These are phyloP conservation scores for Drosophila busckii DNA, from an alignment of 1,140 invertebrate species.

Conservation along the genomic window DNA sequence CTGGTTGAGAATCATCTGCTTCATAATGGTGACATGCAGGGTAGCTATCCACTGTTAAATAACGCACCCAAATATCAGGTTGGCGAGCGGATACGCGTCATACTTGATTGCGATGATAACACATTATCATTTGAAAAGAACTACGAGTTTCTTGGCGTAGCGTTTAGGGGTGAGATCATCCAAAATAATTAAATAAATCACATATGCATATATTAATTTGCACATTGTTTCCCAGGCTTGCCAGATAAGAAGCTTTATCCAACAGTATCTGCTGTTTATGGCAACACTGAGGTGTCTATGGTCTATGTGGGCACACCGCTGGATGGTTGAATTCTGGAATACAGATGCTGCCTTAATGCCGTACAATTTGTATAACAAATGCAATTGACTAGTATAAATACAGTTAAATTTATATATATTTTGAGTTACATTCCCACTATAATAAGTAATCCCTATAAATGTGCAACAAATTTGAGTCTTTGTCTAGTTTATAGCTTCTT, in stretches of 20 bases:
- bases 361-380: constrained; percentile 56
- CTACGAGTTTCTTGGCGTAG: constrained; percentile 98
- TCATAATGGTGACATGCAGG: constrained; percentile 97
- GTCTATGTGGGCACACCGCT: constrained; percentile 97
- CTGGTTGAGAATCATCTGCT: constrained; percentile 98
- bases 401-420: constrained; percentile 34
- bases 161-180: constrained; percentile 89
- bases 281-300: constrained; percentile 99
- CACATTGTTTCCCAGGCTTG: constrained; percentile 84
- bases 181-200: not conserved
- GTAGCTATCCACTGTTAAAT: constrained; percentile 96
- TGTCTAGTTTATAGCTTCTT: constrained; percentile 46
- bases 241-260: constrained; percentile 97
- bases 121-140: constrained; percentile 99
- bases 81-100: constrained; percentile 96
- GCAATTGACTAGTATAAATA: constrained; percentile 29
- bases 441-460: too few species aligned
- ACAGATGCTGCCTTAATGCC: constrained; percentile 53
- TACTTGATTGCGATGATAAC: constrained; percentile 98
- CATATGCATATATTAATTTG: not conserved
- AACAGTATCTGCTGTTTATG: constrained; percentile 98
- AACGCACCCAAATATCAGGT: constrained; percentile 99
- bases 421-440: constrained; percentile 27
- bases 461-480: constrained; percentile 29
- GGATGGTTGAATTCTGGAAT: constrained; percentile 87